Evolutionary conservation across 2,888 invertebrate species (phyloP), one percentile per base, ranked within the genome.

Genomic region (Drosophila fulvimacula): DNA sequence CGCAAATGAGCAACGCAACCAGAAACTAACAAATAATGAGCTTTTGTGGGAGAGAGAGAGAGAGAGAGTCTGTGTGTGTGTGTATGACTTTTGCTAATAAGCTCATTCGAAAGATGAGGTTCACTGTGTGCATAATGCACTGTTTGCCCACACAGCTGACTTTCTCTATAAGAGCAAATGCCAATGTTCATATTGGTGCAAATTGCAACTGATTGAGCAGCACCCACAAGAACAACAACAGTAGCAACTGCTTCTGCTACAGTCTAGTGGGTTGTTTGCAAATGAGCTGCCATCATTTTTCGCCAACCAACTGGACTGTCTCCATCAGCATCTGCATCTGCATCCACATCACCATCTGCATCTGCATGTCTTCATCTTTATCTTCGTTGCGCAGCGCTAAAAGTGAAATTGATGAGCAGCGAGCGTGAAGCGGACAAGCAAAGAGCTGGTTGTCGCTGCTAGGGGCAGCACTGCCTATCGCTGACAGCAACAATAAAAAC

Each of bases 401-500:
- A 48, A 60, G 51, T 66, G 41, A 77, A 86, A 82, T 83, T 82
- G 89, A 86, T 82, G 87, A 80, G 82, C 69, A 67, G 55, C 63
- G 59, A 79, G 61, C 46, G 61, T 61, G 71, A 66, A 65, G 62
- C 51, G 62, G 88, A 81, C 73, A 76, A 58, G 68, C 68, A 59
- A 55, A 58, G 63, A 75, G 79, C 69, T 42, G 62, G 63, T 70
- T 55, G 52, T 55, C 55, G 24, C 27, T 38, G 39, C 59, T 15
- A 41, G 38, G 11, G 36, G 27, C 39, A 39, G 57, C 75, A 24
- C 64, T 87, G 88, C 65, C 87, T 79, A 87, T 64, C 72, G 65
- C 55, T 81, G 89, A 89, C 89, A 84, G 82, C 68, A 63, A 69
- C 85, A 84, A 84, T 87, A 87, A 81, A 88, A 88, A 66, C 81